phyloP scores from a whole-genome alignment of 37 sponge, comb jelly and placozoan genomes.

The Chondrosia reniformis region DNA sequence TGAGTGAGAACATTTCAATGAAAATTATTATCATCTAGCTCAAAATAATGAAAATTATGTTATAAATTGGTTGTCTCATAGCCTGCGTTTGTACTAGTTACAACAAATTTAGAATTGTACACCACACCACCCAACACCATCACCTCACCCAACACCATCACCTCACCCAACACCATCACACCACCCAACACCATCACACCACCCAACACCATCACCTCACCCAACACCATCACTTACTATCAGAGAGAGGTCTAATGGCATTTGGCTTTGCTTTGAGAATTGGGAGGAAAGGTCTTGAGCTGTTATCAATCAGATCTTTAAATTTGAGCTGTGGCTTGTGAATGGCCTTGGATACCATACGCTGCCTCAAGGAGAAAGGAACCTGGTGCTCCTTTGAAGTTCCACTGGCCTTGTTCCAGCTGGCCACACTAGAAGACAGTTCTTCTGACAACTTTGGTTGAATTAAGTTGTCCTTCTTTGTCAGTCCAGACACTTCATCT shows the following conservation, averaged over 20 bases:
- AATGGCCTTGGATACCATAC: slow-evolving; percentile 44
- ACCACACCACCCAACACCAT: too few relatives aligned
- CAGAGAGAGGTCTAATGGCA: slow-evolving; percentile 52
- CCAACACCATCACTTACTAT: too few relatives aligned
- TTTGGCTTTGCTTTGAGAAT: slow-evolving; percentile 78
- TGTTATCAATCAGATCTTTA: slow-evolving; percentile 81
- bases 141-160: too few relatives aligned
- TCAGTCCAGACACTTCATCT: slow-evolving; percentile 60
- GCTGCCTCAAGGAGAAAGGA: background rate
- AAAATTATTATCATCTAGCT: too few relatives aligned
- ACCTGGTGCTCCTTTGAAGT: background rate
- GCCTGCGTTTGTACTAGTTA: too few relatives aligned
- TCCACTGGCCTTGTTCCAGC: slow-evolving; percentile 66
- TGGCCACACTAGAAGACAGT: slow-evolving; percentile 60
- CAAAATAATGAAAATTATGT: too few relatives aligned
- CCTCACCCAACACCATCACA: too few relatives aligned
- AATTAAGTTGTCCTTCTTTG: slow-evolving; percentile 31
- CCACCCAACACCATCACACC: too few relatives aligned
- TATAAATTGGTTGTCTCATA: too few relatives aligned
- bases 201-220: too few relatives aligned
- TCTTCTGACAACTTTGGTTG: slow-evolving; percentile 5
- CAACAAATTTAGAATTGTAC: too few relatives aligned
- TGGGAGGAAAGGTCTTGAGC: slow-evolving; percentile 74
- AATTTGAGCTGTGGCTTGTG: slow-evolving; percentile 81
- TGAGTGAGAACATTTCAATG: too few relatives aligned